A percentile compares a stretch with the other conserved stretches of the same genome.
These are phyloP conservation scores for Ursus arctos DNA, from an alignment of 2,113 vertebrate genomes.

Conservation along the genomic window DNA sequence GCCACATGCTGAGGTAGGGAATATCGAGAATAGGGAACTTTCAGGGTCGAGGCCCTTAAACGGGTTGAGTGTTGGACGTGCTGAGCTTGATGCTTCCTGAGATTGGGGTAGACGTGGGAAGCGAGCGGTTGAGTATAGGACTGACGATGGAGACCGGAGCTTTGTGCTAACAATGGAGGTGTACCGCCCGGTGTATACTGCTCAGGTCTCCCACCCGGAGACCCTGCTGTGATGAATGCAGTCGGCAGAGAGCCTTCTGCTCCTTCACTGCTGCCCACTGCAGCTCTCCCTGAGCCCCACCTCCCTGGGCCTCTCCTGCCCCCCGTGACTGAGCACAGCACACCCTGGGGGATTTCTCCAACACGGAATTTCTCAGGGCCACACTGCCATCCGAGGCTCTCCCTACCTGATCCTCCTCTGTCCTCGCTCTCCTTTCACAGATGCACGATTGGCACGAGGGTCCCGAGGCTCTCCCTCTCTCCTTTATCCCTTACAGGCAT, in stretches of 20 bases:
- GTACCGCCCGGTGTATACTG: not conserved
- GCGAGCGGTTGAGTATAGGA: not conserved
- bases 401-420: not conserved
- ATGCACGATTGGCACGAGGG: not conserved
- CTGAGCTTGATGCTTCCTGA: not conserved
- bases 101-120: not conserved
- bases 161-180: not conserved
- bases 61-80: not conserved
- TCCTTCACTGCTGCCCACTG: not conserved
- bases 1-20: not conserved
- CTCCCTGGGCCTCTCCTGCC: not conserved
- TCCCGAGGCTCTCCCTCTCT: not conserved
- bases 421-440: not conserved
- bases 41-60: not conserved
- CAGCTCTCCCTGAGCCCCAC: not conserved
- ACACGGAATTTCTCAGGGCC: not conserved
- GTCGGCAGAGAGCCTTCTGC: not conserved
- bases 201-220: not conserved
- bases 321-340: rapidly evolving
- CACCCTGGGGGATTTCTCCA: not conserved
- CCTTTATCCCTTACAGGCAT: not conserved
- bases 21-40: not conserved
- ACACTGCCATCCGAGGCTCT: not conserved
- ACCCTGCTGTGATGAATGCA: not conserved
- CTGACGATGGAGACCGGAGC: not conserved